A percentile compares a stretch with the other conserved stretches of the same genome.
phyloP scores from a whole-genome alignment of 2,888 invertebrate species.

The Anaspis maculata region DNA sequence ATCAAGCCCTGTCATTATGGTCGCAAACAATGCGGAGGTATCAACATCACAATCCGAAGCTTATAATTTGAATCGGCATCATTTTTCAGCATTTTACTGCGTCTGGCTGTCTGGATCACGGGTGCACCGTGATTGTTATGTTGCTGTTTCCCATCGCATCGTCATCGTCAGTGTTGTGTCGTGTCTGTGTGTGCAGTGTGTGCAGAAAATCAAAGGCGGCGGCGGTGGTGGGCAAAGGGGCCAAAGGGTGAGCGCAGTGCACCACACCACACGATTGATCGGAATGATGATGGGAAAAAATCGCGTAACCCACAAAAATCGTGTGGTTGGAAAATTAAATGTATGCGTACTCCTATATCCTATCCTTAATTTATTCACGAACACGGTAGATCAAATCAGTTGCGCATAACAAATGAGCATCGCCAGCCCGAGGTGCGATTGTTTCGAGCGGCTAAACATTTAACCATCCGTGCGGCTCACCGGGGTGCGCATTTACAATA shows the following conservation, averaged over 20 bases:
- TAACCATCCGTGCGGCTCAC: slow-evolving; percentile 22
- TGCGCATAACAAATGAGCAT: slow-evolving; percentile 33
- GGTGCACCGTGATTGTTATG: too few relatives aligned
- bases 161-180: too few relatives aligned
- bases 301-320: not conserved
- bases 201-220: too few relatives aligned
- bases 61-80: slow-evolving; percentile 13
- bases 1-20: slow-evolving; percentile 13
- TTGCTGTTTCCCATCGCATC: too few relatives aligned
- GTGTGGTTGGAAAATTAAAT: slow-evolving; percentile 1
- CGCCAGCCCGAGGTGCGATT: slow-evolving; percentile 30
- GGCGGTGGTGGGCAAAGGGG: too few relatives aligned
- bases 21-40: slow-evolving; percentile 11
- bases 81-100: too few relatives aligned
- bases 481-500: slow-evolving; percentile 27
- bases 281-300: not conserved
- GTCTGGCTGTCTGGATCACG: too few relatives aligned
- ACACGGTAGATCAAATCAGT: slow-evolving; percentile 32
- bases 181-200: too few relatives aligned
- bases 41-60: slow-evolving; percentile 12
- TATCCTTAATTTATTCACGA: slow-evolving; percentile 32
- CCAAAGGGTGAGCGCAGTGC: too few relatives aligned
- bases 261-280: too few relatives aligned
- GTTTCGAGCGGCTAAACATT: slow-evolving; percentile 29
- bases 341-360: slow-evolving; percentile 18